Evolutionary conservation across 2,888 invertebrate species (phyloP).

Genomic region (Argyra leucocephala): DNA sequence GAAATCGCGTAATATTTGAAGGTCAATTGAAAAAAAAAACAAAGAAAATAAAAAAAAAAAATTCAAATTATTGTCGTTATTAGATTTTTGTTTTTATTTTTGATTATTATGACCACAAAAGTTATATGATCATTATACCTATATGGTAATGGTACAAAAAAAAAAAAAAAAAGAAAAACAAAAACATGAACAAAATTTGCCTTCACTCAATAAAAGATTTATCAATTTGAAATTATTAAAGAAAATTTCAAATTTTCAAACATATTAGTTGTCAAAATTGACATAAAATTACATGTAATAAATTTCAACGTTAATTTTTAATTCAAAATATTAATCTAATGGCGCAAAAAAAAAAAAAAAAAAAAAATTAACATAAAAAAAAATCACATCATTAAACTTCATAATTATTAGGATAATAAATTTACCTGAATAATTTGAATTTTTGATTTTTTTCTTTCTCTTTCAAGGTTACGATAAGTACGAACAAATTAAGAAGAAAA

Average conservation of each 20-base stretch:
- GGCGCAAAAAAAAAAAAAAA: too few relatives aligned
- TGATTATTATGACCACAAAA: not conserved
- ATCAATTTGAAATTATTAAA: too few relatives aligned
- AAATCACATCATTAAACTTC: not conserved
- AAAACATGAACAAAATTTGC: too few relatives aligned
- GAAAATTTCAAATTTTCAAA: too few relatives aligned
- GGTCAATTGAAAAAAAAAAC: not conserved
- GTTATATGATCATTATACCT: not conserved
- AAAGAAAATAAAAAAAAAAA: not conserved
- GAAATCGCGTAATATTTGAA: constrained; percentile 1
- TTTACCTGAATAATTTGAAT: not conserved
- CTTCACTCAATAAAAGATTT: too few relatives aligned
- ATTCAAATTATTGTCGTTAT: not conserved
- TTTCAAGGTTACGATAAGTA: not conserved
- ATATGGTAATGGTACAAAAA: not conserved
- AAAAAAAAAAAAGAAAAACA: not conserved
- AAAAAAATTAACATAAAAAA: not conserved
- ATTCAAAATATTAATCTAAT: too few relatives aligned
- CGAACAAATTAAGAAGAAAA: not conserved
- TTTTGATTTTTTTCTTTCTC: not conserved
- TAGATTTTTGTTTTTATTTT: not conserved
- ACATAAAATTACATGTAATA: too few relatives aligned
- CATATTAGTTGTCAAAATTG: too few relatives aligned
- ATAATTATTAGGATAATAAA: not conserved
- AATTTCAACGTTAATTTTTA: too few relatives aligned